Conservation (phyloP, 2,888 invertebrate genomes). For the Rapana venosa region DNA sequence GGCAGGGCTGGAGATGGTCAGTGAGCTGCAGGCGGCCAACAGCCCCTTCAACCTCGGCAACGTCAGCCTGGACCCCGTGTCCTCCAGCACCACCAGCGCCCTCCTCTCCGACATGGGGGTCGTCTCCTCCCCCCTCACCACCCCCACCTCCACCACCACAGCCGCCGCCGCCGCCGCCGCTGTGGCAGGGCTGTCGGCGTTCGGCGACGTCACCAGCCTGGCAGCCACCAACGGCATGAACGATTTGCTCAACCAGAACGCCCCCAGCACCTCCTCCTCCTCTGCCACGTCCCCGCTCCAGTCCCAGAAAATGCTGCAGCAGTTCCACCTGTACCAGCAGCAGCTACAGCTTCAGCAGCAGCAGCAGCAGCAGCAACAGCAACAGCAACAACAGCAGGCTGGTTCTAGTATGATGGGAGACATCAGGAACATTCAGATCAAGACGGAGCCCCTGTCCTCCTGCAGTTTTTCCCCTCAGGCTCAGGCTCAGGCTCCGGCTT, state of each 20-base stretch:
- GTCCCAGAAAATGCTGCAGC: not conserved
- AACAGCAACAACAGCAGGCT: not conserved
- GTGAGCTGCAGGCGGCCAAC: constrained; percentile 43
- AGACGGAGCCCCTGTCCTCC: constrained; percentile 49
- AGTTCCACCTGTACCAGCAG: constrained; percentile 7
- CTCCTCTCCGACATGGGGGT: not conserved
- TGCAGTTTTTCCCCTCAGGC: not conserved
- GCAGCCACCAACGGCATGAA: not conserved
- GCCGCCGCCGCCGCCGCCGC: constrained; percentile 50
- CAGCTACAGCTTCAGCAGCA: not conserved
- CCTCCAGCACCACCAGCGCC: constrained; percentile 35
- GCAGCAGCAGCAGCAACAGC: constrained; percentile 8
- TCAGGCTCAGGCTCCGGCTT: not conserved
- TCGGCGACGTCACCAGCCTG: not conserved
- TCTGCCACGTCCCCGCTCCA: constrained; percentile 5
- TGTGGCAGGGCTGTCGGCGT: not conserved
- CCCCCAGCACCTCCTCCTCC: constrained; percentile 42
- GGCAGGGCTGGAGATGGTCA: constrained; percentile 23
- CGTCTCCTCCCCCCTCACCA: constrained; percentile 52
- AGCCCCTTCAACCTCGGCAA: constrained; percentile 37
- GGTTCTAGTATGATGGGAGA: not conserved
- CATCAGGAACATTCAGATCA: constrained; percentile 48
- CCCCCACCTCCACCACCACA: not conserved
- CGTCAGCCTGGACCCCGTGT: constrained; percentile 45
- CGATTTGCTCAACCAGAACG: constrained; percentile 20